Percentiles rank a stretch among this genome's conserved stretches.
Conservation (phyloP, 1,140 invertebrate species). For the Sitodiplosis mosellana region DNA sequence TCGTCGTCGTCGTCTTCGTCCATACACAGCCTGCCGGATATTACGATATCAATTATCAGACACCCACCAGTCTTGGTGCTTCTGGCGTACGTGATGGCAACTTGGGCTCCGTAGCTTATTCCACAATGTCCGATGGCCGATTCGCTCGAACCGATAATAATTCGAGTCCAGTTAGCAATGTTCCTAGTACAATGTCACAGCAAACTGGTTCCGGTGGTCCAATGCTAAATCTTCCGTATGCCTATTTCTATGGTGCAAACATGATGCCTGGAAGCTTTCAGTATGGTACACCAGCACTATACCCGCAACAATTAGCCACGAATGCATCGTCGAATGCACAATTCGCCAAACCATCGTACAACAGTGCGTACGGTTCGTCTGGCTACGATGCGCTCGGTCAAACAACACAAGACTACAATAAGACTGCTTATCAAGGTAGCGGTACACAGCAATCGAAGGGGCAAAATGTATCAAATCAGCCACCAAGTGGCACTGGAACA, state of each 20-base stretch:
- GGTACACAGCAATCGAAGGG: constrained; percentile 31
- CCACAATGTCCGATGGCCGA: constrained; percentile 48
- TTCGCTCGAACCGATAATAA: constrained; percentile 65
- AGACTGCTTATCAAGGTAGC: constrained; percentile 31
- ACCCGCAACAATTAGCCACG: constrained; percentile 44
- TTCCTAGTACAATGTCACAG: constrained; percentile 48
- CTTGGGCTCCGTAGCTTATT: constrained; percentile 55
- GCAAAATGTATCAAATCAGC: constrained; percentile 31
- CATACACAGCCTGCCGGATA: constrained; percentile 18
- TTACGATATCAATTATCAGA: constrained; percentile 48
- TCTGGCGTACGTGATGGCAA: constrained; percentile 40
- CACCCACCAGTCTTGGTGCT: constrained; percentile 34
- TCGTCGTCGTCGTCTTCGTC: too few relatives aligned
- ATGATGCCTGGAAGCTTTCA: constrained; percentile 55
- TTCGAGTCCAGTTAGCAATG: constrained; percentile 48
- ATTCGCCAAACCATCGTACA: constrained; percentile 46
- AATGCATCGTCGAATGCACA: constrained; percentile 42
- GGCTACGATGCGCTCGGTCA: constrained; percentile 44
- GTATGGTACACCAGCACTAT: constrained; percentile 47
- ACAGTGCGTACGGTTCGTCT: constrained; percentile 38
- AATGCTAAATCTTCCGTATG: constrained; percentile 32
- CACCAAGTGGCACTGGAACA: constrained; percentile 35
- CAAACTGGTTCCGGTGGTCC: constrained; percentile 32
- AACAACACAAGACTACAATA: constrained; percentile 36
- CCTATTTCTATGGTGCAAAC: constrained; percentile 48